Conservation (phyloP, 2,888 invertebrate species). For the Habrosyne pyritoides region DNA sequence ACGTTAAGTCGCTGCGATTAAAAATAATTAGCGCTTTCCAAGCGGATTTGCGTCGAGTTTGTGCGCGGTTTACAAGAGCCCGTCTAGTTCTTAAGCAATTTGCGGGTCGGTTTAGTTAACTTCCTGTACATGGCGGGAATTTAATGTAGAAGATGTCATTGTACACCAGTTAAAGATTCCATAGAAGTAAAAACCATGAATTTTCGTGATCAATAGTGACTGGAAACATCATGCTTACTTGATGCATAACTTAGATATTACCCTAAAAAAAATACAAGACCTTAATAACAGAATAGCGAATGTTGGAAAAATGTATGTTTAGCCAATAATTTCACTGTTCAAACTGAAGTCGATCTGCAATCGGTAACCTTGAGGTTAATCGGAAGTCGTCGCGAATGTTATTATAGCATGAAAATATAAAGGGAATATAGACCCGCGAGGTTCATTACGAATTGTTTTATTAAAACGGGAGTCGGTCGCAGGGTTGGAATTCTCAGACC, state of each 20-base stretch:
- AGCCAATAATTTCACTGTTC: too few relatives aligned
- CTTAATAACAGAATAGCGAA: too few relatives aligned
- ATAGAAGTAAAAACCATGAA: too few relatives aligned
- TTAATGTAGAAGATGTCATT: not conserved
- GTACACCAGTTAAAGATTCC: not conserved
- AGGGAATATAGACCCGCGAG: constrained; percentile 19
- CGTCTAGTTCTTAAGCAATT: not conserved
- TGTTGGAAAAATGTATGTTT: too few relatives aligned
- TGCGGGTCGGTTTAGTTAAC: not conserved
- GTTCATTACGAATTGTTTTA: constrained; percentile 23
- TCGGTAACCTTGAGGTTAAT: not conserved
- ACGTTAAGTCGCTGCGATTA: constrained; percentile 55
- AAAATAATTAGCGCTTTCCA: constrained; percentile 69
- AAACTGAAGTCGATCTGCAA: not conserved
- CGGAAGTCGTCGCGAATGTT: not conserved
- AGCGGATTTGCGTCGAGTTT: constrained; percentile 49
- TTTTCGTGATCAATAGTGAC: too few relatives aligned
- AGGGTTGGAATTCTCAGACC: not conserved
- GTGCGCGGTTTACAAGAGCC: constrained; percentile 37
- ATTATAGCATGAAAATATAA: constrained; percentile 16
- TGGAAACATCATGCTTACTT: too few relatives aligned
- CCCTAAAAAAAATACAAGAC: too few relatives aligned
- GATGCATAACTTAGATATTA: too few relatives aligned
- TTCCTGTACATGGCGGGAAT: not conserved
- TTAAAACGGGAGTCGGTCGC: constrained; percentile 16